A percentile compares a stretch with the other conserved stretches of the same genome.
Evolutionary conservation across 2,888 invertebrate genomes (phyloP).

Genomic region (Cheilosia vulpina): DNA sequence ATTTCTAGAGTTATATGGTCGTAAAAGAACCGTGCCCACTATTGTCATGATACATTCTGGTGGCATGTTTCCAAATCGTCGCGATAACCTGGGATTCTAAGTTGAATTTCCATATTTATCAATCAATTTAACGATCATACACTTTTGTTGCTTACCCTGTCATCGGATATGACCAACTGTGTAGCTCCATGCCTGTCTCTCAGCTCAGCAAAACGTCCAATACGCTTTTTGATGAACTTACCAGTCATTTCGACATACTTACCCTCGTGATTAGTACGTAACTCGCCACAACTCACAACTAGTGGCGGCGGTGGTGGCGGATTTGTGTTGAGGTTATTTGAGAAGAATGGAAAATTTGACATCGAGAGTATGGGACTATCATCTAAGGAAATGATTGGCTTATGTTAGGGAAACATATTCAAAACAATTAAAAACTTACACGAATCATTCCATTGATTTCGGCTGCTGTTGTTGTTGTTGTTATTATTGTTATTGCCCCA

Average conservation of each 20-base stretch:
- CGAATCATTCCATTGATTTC: constrained; percentile 47
- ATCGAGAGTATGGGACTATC: constrained; percentile 20
- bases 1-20: constrained; percentile 82
- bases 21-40: constrained; percentile 81
- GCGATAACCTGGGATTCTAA: constrained; percentile 82
- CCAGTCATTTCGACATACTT: constrained; percentile 86
- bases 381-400: constrained; percentile 1
- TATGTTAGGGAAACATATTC: background rate
- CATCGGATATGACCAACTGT: constrained; percentile 85
- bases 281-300: constrained; percentile 85
- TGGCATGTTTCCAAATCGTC: constrained; percentile 83
- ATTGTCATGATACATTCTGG: constrained; percentile 82
- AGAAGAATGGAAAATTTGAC: constrained; percentile 61
- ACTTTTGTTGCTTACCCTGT: constrained; percentile 77
- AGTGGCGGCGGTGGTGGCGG: constrained; percentile 82
- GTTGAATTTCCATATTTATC: background rate
- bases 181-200: constrained; percentile 87
- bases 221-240: constrained; percentile 86
- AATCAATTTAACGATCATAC: constrained; percentile 17
- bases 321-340: constrained; percentile 81
- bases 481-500: constrained; percentile 51
- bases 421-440: constrained; percentile 34
- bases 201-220: constrained; percentile 86
- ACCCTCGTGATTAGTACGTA: constrained; percentile 85
- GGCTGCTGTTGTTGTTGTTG: constrained; percentile 25